A percentile compares a stretch with the other conserved stretches of the same genome.
These are phyloP conservation scores for Otolemur garnettii DNA, from an alignment of 2,113 vertebrate species.

Conservation along the genomic window DNA sequence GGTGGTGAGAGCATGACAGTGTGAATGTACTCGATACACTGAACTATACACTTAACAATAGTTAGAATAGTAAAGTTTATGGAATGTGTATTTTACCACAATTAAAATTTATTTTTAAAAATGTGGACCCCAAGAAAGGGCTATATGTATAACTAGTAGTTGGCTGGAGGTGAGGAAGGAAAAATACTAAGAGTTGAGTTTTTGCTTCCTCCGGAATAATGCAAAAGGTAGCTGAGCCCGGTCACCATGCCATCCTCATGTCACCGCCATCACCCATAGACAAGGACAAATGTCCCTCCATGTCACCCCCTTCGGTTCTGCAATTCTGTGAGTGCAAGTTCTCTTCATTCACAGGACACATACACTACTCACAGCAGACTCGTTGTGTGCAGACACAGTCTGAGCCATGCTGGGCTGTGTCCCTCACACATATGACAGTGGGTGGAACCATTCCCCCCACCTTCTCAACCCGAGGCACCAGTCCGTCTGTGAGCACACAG, in stretches of 20 bases:
- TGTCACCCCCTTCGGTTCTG: background rate
- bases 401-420: background rate
- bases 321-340: background rate
- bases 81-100: background rate
- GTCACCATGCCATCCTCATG: rapidly evolving
- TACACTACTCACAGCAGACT: background rate
- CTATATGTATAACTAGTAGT: background rate
- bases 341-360: background rate
- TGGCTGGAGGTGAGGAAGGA: background rate
- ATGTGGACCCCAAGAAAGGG: background rate
- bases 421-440: background rate
- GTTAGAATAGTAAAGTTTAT: background rate
- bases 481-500: background rate
- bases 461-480: background rate
- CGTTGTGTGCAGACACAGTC: background rate
- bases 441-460: background rate
- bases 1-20: background rate
- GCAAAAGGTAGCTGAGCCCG: background rate
- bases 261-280: background rate
- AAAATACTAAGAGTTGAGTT: background rate
- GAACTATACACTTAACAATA: background rate
- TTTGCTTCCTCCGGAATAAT: background rate
- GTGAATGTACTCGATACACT: background rate
- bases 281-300: background rate
- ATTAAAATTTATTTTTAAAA: background rate